Evolutionary conservation across 1,140 invertebrate genomes (phyloP), one percentile per base, ranked within the genome.

Genomic region (Diabrotica undecimpunctata): DNA sequence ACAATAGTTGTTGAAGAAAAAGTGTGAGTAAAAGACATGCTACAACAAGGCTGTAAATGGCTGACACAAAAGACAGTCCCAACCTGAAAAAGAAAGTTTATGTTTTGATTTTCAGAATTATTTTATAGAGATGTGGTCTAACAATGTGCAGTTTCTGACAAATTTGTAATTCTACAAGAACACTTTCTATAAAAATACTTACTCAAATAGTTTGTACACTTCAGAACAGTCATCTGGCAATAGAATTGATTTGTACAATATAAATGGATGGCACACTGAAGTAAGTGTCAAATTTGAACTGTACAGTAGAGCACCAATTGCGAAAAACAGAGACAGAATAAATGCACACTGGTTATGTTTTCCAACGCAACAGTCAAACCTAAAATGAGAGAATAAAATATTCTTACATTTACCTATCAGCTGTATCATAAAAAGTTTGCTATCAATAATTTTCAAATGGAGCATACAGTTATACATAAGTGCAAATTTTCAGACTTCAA

Each of bases 311-410:
- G 86, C 84, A 41, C 80, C 70, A 53, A 85, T 81, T 13, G 84
- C 85, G 70, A 84, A 83, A 41, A 88, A 72, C 64, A 87, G 79
- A 25, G 85, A 85, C 46, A 79, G 72, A 12, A 89, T 69, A 72
- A 87, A 90, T 77, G 84, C 85, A 50, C 75, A 80, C 54, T 87
- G 83, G 73, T 90, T 90, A 66, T 83, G 83, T 58, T 82, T 79
- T 53, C 88, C 83, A 64, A 90, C 83, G 74, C 89, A 91, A 70
- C 88, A 89, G 71, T 90, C 86, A 75, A 89, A 81, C 88, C 89
- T 90, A 73, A 75, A 81, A 72, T 59, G 64, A 67, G 72, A 61
- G 59, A 50, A 61, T 58, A 58, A 25, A 25, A 25, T 25, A 25
- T 25, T 25, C 25, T 25, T 25, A 1, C 4, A 25, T 25, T 25